Evolutionary conservation across 2,113 vertebrate species (phyloP).

Genomic region (Petromus typicus): DNA sequence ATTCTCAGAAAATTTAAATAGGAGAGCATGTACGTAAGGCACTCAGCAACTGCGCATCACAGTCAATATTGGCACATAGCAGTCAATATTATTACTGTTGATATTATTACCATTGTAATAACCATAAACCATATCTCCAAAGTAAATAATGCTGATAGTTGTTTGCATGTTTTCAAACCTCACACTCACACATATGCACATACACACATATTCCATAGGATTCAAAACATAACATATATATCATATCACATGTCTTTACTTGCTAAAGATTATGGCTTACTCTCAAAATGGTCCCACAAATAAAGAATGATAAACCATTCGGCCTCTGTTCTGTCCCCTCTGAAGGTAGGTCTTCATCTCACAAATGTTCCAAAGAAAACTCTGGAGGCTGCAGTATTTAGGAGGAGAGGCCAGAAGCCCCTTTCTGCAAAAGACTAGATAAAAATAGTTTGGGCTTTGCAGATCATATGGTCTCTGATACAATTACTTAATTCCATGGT

Average conservation of each 20-base stretch:
- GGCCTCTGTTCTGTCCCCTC: neutral
- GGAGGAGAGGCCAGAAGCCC: neutral
- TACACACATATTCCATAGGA: neutral
- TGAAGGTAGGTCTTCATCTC: neutral
- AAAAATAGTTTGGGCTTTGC: neutral
- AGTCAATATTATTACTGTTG: neutral
- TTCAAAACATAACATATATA: neutral
- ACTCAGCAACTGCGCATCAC: too few relatives aligned
- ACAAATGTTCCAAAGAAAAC: neutral
- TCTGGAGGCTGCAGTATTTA: neutral
- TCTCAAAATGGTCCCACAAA: neutral
- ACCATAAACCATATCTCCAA: neutral
- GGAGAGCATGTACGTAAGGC: neutral
- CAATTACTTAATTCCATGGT: neutral
- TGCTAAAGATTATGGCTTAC: neutral
- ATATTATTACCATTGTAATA: neutral
- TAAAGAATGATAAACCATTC: neutral
- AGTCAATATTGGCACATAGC: neutral
- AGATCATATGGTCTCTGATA: neutral
- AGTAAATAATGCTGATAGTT: neutral
- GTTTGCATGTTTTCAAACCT: neutral
- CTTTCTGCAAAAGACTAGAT: neutral
- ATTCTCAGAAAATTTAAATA: slow-evolving; percentile 40
- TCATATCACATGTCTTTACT: neutral
- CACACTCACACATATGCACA: neutral